Conservation (phyloP, 1,140 invertebrate genomes). For the Hetaerina americana region DNA sequence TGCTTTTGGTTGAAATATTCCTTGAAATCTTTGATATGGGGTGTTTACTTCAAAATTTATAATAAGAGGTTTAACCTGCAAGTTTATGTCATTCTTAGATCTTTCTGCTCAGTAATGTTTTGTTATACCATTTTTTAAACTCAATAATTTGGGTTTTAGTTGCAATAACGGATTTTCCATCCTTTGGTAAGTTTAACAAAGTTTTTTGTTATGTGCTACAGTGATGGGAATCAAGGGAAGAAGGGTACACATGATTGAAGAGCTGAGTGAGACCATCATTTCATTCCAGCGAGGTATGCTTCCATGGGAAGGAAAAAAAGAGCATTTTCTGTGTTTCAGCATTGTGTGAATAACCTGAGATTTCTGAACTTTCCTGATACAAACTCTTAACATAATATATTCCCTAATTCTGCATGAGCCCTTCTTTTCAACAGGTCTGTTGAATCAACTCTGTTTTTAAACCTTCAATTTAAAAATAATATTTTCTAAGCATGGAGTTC, state of each 20-base stretch:
- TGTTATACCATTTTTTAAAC: background rate
- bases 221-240: conserved; percentile 98
- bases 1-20: background rate
- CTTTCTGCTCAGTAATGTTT: background rate
- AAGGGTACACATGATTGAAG: conserved; percentile 94
- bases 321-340: conserved; percentile 12
- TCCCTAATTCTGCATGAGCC: too few relatives aligned
- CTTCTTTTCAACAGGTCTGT: too few relatives aligned
- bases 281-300: conserved; percentile 93
- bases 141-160: background rate
- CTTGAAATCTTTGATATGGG: too few relatives aligned
- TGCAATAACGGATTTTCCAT: background rate
- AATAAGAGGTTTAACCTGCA: too few relatives aligned
- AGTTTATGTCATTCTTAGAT: background rate
- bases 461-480: too few relatives aligned
- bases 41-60: background rate
- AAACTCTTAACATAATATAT: too few relatives aligned
- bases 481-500: too few relatives aligned
- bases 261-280: conserved; percentile 93
- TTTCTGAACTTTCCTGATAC: too few relatives aligned
- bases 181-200: background rate
- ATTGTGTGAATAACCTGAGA: conserved; percentile 17
- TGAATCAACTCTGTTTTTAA: too few relatives aligned
- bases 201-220: conserved; percentile 30
- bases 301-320: conserved; percentile 25